Base-by-base conservation (phyloP, 1,140 invertebrate genomes). In the Lanistes nyassanus region DNA sequence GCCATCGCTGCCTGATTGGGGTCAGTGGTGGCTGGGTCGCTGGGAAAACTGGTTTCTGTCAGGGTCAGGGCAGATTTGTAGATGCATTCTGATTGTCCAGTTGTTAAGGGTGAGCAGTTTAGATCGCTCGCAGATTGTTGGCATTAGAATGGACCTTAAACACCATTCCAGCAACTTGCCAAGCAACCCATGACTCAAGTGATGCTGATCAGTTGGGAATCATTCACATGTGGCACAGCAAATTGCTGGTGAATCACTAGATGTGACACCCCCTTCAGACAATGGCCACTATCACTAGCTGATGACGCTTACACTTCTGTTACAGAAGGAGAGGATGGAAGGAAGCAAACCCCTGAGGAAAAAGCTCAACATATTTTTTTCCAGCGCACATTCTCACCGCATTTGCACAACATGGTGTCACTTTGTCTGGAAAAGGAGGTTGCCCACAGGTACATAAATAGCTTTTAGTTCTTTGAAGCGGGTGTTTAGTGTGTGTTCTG, bases 381-480 rank as follows among this genome's bases (percentile, higher is more conserved):
- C 75, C 90, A 79, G 87, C 88, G 94, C 58, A 91, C 91, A 80
- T 94, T 96, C 79, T 92, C 92, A 34, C 92, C 93, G 77, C 87
- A 92, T 81, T 94, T 96, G 84, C 94, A 96, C 88, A 91, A 93
- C 74, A 91, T 96, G 80, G 92, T 93, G 55, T 93, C 94, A 79
- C 83, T 93, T 16, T 95, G 94, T 88, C 85, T 94, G 51, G 90
- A 92, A 81, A 91, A 92, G 77, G 93, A 84, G 60, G 79, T 80
- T 4, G 47, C 78, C 11, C 66, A 69, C 68, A 84, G 83, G 83
- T 85, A 39, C 37, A 23, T 58, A 34, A 70, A 69, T 62, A 36
- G 51, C 23, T 42, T 21, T 76, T 23, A 13, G 29, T 39, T 29
- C 60, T 26, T 37, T 21, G 58, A n/a, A n/a, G n/a, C n/a, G n/a